phyloP scores from a whole-genome alignment of 2,797 vertebrate species.

The Etheostoma perlongum region DNA sequence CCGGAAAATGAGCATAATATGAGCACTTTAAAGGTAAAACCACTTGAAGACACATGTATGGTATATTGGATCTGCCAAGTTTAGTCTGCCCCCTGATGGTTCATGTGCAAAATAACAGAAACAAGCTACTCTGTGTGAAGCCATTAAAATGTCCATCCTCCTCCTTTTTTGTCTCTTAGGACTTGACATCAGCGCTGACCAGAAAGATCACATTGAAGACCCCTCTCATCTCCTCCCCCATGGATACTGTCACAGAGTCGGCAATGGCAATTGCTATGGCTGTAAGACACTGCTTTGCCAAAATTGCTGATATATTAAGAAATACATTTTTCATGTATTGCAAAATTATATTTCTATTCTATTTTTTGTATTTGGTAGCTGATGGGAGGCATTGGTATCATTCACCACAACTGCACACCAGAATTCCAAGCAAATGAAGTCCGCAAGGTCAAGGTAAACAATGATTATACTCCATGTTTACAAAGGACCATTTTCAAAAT shows the following conservation, averaged over 20 bases:
- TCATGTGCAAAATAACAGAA: background rate
- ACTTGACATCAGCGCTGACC: slow-evolving; percentile 93
- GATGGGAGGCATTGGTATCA: slow-evolving; percentile 96
- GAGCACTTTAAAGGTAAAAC: background rate
- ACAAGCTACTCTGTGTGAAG: no score
- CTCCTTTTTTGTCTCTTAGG: slow-evolving; percentile 73
- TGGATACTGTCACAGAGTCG: slow-evolving; percentile 95
- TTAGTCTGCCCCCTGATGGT: slow-evolving; percentile 70
- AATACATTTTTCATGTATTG: background rate
- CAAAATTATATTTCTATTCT: accelerated
- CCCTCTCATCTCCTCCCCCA: slow-evolving; percentile 94
- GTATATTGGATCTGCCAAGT: background rate
- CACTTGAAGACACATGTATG: background rate
- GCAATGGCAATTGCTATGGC: slow-evolving; percentile 98
- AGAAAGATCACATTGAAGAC: slow-evolving; percentile 95
- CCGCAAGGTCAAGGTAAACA: slow-evolving; percentile 92
- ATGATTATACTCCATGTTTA: background rate
- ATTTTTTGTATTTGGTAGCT: slow-evolving; percentile 76
- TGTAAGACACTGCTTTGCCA: slow-evolving; percentile 77
- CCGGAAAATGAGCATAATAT: no score
- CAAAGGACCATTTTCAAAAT: background rate
- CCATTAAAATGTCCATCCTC: background rate
- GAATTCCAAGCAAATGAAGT: slow-evolving; percentile 96
- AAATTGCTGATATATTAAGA: background rate
- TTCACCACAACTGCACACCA: slow-evolving; percentile 97